These are phyloP conservation scores for Agrotis puta DNA, from an alignment of 2,888 invertebrate genomes.

Conservation along the genomic window DNA sequence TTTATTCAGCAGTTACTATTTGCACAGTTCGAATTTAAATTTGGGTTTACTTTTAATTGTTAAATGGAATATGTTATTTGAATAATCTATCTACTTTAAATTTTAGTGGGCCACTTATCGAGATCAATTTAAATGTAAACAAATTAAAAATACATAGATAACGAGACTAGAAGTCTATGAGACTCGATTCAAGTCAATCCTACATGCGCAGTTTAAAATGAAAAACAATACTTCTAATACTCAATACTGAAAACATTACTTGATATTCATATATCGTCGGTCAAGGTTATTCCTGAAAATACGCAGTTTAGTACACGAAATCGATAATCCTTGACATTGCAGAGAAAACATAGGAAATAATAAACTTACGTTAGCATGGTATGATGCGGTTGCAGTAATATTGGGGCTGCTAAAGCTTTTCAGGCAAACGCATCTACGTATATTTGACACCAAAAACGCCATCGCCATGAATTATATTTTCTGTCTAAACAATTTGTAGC, in stretches of 20 bases:
- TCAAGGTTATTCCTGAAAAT: conserved; percentile 67
- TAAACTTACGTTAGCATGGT: conserved; percentile 94
- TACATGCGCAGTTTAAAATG: not conserved
- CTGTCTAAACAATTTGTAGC: not conserved
- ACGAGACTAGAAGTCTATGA: not conserved
- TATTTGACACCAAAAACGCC: conserved; percentile 79
- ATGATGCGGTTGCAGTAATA: conserved; percentile 90
- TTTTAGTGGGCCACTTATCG: not conserved
- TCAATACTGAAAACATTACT: conserved; percentile 19
- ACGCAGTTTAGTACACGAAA: conserved; percentile 70
- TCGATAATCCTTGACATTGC: conserved; percentile 80
- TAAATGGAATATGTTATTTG: too few species aligned
- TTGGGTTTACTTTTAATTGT: not conserved
- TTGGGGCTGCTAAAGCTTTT: conserved; percentile 79
- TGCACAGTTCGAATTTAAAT: not conserved
- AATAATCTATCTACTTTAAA: not conserved
- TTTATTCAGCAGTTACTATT: not conserved
- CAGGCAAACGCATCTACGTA: conserved; percentile 84
- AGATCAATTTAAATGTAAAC: conserved; percentile 21
- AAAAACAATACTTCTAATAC: conserved; percentile 7
- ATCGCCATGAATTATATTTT: conserved; percentile 64
- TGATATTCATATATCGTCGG: conserved; percentile 1
- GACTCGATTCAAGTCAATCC: not conserved
- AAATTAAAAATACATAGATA: conserved; percentile 22
- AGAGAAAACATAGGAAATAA: not conserved